Conservation (phyloP, 2,113 vertebrate genomes). For the Vidua chalybeata region DNA sequence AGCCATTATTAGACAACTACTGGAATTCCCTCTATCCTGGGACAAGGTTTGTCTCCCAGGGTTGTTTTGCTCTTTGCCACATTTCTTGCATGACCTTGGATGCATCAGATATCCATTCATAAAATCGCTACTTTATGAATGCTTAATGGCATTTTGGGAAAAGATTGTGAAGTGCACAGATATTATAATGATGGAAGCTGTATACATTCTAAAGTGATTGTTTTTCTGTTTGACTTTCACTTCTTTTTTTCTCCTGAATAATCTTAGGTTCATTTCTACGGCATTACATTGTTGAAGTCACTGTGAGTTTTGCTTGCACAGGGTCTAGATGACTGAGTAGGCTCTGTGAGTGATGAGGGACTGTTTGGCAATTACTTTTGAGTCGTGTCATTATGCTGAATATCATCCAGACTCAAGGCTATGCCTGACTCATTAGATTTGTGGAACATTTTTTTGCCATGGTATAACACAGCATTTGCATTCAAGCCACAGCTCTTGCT, state of each 20-base stretch:
- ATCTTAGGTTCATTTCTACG: neutral
- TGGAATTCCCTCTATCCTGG: neutral
- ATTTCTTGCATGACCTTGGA: neutral
- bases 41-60: neutral
- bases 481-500: constrained; percentile 30
- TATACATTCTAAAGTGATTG: neutral
- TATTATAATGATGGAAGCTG: neutral
- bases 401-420: constrained; percentile 49
- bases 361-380: constrained; percentile 40
- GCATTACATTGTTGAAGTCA: neutral
- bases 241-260: neutral
- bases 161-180: neutral
- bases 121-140: neutral
- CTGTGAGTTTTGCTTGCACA: neutral
- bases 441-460: neutral
- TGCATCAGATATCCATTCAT: neutral
- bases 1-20: neutral
- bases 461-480: neutral
- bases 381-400: constrained; percentile 24
- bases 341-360: constrained; percentile 24
- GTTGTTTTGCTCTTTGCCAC: neutral
- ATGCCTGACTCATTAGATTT: constrained; percentile 33
- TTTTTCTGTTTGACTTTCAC: constrained; percentile 16
- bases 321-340: constrained; percentile 2
- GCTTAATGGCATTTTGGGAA: neutral